phyloP scores from a whole-genome alignment of 2,888 invertebrate genomes.

The Frankliniella fusca region DNA sequence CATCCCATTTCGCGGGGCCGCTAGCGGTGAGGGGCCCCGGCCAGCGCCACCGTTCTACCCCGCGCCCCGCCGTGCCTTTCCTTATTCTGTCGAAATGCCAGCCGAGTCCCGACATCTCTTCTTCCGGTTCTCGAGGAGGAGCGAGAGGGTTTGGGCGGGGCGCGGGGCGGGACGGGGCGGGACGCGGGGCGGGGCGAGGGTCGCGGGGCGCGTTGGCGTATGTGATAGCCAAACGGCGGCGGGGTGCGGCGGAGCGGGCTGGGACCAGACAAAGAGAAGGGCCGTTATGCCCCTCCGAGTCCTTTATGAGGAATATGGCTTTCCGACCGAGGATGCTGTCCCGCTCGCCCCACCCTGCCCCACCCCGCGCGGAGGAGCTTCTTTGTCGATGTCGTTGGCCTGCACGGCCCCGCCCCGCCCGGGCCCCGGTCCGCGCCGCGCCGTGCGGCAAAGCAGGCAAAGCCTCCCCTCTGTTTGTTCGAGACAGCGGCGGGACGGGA shows the following conservation, averaged over 20 bases:
- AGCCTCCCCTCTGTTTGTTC: not conserved
- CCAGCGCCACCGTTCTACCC: no score
- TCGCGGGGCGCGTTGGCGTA: not conserved
- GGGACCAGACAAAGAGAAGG: not conserved
- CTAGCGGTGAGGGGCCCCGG: no score
- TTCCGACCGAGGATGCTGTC: not conserved
- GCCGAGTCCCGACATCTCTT: no score
- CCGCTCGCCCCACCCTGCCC: not conserved
- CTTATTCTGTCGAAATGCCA: no score
- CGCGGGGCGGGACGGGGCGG: no score
- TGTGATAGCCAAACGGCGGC: not conserved
- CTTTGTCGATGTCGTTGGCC: not conserved
- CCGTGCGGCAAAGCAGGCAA: no score
- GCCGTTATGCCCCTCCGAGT: not conserved
- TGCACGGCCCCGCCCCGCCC: not conserved
- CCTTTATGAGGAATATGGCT: conserved; percentile 10
- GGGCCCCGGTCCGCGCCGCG: no score
- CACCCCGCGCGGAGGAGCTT: not conserved
- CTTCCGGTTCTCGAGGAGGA: no score
- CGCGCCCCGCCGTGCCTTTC: no score
- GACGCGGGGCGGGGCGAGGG: not conserved
- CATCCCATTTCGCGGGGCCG: no score
- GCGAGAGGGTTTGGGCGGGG: not conserved
- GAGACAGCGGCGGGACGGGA: not conserved
- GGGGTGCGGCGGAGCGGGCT: not conserved